These are phyloP conservation scores for Pachypeltis micranthus DNA, from an alignment of 1,140 invertebrate species.

Conservation along the genomic window DNA sequence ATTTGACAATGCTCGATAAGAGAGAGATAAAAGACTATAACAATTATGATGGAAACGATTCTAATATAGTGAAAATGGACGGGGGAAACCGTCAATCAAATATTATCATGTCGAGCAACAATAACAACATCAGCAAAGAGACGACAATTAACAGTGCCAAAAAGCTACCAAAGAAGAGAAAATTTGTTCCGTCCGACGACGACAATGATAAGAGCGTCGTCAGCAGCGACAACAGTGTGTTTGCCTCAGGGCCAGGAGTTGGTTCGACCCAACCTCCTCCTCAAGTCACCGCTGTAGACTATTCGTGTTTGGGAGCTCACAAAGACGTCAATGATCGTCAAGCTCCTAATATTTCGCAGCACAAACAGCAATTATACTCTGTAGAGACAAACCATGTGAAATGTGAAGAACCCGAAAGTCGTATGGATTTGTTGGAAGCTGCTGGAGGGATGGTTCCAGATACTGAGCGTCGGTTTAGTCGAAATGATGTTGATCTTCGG, in stretches of 20 bases:
- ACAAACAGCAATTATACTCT: neutral
- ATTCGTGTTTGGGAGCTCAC: constrained; percentile 35
- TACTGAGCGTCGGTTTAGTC: constrained; percentile 26
- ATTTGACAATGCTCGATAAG: constrained; percentile 22
- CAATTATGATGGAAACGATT: constrained; percentile 14
- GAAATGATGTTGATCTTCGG: constrained; percentile 57
- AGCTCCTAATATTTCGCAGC: neutral
- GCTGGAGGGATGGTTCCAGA: too few species aligned
- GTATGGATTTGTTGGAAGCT: constrained; percentile 18
- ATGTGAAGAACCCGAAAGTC: constrained; percentile 20
- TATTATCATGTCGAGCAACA: constrained; percentile 23
- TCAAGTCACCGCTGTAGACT: constrained; percentile 47
- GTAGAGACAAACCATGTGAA: neutral
- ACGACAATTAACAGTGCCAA: constrained; percentile 29
- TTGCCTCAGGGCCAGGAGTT: constrained; percentile 33
- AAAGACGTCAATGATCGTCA: neutral
- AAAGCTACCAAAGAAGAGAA: constrained; percentile 77
- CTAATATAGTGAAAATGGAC: constrained; percentile 6
- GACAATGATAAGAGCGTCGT: constrained; percentile 42
- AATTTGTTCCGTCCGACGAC: constrained; percentile 71
- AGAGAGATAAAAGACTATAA: constrained; percentile 23
- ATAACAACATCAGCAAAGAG: constrained; percentile 20
- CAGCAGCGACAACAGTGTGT: constrained; percentile 21
- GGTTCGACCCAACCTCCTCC: constrained; percentile 35
- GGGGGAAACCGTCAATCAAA: constrained; percentile 14